phyloP scores from a whole-genome alignment of 2,797 vertebrate species.

The Myotis planiceps region DNA sequence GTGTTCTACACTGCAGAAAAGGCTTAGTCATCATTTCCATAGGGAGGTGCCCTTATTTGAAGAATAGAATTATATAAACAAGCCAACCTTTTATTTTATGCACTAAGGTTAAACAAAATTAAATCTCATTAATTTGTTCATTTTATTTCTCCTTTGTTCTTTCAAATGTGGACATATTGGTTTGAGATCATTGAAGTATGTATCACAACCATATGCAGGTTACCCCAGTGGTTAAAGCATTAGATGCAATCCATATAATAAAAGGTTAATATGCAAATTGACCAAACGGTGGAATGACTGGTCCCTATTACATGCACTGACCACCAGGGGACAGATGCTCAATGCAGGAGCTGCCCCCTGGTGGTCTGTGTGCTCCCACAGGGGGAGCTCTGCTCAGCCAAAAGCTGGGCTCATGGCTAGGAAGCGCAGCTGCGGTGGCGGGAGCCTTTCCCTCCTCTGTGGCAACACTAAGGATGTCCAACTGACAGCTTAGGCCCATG shows the following conservation, averaged over 20 bases:
- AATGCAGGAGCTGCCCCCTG: no score
- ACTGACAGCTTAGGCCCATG: no score
- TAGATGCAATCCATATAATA: background rate
- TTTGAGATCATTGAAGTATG: background rate
- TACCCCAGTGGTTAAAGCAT: background rate
- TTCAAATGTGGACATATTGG: background rate
- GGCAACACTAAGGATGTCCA: no score
- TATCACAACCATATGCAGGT: background rate
- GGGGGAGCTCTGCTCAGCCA: no score
- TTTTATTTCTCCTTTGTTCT: slow-evolving; percentile 12
- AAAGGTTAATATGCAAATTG: no score
- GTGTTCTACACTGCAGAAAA: background rate
- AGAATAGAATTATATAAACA: background rate
- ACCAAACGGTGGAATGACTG: no score
- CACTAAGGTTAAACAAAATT: background rate
- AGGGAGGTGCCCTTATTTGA: background rate
- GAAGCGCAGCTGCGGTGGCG: no score
- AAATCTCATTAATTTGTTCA: background rate
- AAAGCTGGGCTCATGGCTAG: no score
- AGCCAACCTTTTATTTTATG: background rate
- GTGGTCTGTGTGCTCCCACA: no score
- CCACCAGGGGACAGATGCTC: no score
- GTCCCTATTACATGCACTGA: no score
- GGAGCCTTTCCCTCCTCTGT: no score
- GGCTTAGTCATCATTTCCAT: background rate